Conservation (phyloP, 2,113 vertebrate genomes). For the crab-eating macaque (Macaca fascicularis) region DNA sequence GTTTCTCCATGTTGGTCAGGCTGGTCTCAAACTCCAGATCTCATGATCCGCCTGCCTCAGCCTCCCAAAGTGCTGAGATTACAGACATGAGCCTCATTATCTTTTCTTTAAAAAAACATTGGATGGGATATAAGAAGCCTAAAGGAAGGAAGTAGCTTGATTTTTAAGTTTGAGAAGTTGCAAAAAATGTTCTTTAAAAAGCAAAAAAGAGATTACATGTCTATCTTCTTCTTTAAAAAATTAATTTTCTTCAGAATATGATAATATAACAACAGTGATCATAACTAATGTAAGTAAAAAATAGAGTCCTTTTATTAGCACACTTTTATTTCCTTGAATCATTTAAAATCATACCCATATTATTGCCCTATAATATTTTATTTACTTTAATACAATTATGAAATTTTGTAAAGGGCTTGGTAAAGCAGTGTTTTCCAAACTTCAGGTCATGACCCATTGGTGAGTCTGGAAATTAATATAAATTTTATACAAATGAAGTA, state of each 20-base stretch:
- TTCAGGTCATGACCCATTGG: background rate
- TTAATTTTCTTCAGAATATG: slow-evolving; percentile 8
- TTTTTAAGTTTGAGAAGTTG: slow-evolving; percentile 34
- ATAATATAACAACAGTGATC: background rate
- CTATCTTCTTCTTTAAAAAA: slow-evolving; percentile 14
- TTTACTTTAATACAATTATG: background rate
- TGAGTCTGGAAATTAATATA: background rate
- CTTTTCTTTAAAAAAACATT: background rate
- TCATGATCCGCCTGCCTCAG: too few species aligned
- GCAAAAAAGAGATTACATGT: background rate
- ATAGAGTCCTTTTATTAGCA: slow-evolving; percentile 9
- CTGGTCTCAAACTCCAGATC: too few species aligned
- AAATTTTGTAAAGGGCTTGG: background rate
- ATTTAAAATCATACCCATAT: background rate
- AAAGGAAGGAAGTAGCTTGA: slow-evolving; percentile 11
- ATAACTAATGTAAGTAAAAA: background rate
- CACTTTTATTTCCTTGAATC: slow-evolving; percentile 22
- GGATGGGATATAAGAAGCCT: background rate
- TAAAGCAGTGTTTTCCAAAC: background rate
- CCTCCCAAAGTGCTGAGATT: too few species aligned
- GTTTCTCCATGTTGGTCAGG: too few species aligned
- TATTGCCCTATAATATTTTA: background rate
- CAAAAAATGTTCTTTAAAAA: slow-evolving; percentile 32
- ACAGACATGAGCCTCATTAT: background rate
- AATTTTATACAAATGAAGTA: slow-evolving; percentile 41